These are phyloP conservation scores for Notoglanidium macrostoma DNA, from an alignment of 2,797 vertebrate genomes.

Conservation along the genomic window DNA sequence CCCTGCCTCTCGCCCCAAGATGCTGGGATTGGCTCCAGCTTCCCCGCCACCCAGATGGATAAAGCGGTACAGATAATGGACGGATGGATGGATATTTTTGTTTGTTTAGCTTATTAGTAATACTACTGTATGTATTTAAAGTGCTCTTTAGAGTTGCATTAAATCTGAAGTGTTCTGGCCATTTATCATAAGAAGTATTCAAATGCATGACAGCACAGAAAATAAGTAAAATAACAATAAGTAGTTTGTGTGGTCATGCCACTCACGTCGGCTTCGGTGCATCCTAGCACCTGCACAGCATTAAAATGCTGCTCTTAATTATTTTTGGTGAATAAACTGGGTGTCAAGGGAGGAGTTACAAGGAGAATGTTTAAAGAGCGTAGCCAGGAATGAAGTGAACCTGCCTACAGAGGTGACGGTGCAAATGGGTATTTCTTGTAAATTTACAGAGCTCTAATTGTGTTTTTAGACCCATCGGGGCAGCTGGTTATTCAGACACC, in stretches of 20 bases:
- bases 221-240: constrained; percentile 32
- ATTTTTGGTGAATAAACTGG: constrained; percentile 57
- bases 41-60: too few species aligned
- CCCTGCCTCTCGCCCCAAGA: too few species aligned
- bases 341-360: constrained; percentile 53
- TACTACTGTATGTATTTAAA: too few species aligned
- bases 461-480: constrained; percentile 28
- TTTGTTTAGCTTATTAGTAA: not conserved
- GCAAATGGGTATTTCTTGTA: constrained; percentile 51
- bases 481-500: constrained; percentile 34
- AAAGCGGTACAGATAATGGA: too few species aligned
- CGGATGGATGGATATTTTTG: not conserved
- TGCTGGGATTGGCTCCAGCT: too few species aligned
- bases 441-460: constrained; percentile 45
- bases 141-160: not conserved
- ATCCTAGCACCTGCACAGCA: constrained; percentile 48
- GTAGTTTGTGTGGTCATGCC: constrained; percentile 41
- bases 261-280: constrained; percentile 31
- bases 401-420: constrained; percentile 30
- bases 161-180: not conserved
- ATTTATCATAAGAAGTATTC: constrained; percentile 19
- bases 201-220: constrained; percentile 37
- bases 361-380: constrained; percentile 49
- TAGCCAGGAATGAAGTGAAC: constrained; percentile 42
- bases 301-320: constrained; percentile 51